A percentile compares a stretch with the other conserved stretches of the same genome.
Conservation (phyloP, 1,140 invertebrate genomes). For the Pemphigus obesinymphae region DNA sequence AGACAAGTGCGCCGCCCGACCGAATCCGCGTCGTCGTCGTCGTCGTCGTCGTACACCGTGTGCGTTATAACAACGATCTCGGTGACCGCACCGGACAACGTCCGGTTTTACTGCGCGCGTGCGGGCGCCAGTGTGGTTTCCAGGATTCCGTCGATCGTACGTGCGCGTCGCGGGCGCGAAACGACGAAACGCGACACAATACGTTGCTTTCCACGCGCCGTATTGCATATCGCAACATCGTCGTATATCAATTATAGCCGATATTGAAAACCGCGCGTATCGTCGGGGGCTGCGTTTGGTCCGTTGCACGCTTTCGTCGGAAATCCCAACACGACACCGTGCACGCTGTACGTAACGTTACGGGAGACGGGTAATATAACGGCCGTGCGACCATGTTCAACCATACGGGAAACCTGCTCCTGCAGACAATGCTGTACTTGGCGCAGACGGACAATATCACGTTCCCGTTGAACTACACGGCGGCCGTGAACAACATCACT, state of each 20-base stretch:
- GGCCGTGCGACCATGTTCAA: too few species aligned
- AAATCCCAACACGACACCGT: too few species aligned
- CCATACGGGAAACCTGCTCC: conserved; percentile 18
- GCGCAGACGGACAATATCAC: conserved; percentile 36
- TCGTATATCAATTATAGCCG: too few species aligned
- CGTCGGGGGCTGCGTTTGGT: too few species aligned
- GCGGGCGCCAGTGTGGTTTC: background rate
- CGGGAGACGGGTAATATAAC: too few species aligned
- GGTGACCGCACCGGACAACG: too few species aligned
- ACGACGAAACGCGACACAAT: background rate
- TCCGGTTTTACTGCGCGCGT: background rate
- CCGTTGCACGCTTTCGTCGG: too few species aligned
- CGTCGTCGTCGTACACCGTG: background rate
- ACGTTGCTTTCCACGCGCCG: too few species aligned
- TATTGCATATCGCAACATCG: too few species aligned
- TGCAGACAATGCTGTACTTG: conserved; percentile 41
- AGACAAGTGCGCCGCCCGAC: background rate
- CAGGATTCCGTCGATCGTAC: background rate
- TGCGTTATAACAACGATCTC: background rate
- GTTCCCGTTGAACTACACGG: conserved; percentile 33
- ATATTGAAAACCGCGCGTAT: too few species aligned
- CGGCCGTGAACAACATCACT: background rate
- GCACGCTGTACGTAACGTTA: too few species aligned
- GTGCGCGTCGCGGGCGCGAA: background rate
- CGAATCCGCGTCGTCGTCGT: too few species aligned